phyloP scores from a whole-genome alignment of 1,140 invertebrate genomes.

The Bombus turneri region DNA sequence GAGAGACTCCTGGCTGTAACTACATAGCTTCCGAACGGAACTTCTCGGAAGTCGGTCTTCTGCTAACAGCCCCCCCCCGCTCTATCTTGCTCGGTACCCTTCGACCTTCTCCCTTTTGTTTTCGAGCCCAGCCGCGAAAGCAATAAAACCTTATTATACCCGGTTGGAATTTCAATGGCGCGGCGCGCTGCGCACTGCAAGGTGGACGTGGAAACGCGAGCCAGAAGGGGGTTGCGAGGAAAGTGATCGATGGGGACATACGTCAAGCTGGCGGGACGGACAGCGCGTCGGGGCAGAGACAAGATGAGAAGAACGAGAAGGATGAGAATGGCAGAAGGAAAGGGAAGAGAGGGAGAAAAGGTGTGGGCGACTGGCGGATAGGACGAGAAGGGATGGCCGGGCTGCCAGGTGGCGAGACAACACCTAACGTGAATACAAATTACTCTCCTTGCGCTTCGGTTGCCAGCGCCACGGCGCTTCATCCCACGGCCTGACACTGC shows the following conservation, averaged over 20 bases:
- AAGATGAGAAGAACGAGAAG: constrained; percentile 63
- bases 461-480: constrained; percentile 61
- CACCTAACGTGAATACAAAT: constrained; percentile 76
- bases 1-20: not conserved
- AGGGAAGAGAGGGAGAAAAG: constrained; percentile 55
- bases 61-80: not conserved
- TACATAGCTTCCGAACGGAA: constrained; percentile 11
- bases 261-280: constrained; percentile 65
- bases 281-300: constrained; percentile 59
- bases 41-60: constrained; percentile 33
- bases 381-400: constrained; percentile 21
- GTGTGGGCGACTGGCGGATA: constrained; percentile 18
- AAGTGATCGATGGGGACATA: constrained; percentile 73
- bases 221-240: constrained; percentile 55
- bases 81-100: constrained; percentile 15
- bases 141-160: constrained; percentile 70
- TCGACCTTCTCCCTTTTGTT: constrained; percentile 58
- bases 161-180: constrained; percentile 71
- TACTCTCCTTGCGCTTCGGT: constrained; percentile 63
- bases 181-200: constrained; percentile 53
- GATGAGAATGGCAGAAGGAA: constrained; percentile 50
- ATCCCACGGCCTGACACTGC: constrained; percentile 62
- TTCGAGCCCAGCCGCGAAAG: constrained; percentile 58
- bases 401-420: constrained; percentile 72
- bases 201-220: constrained; percentile 66